Base-by-base conservation (phyloP, 2,888 invertebrate species). In the Meiosimyza platycephala region DNA sequence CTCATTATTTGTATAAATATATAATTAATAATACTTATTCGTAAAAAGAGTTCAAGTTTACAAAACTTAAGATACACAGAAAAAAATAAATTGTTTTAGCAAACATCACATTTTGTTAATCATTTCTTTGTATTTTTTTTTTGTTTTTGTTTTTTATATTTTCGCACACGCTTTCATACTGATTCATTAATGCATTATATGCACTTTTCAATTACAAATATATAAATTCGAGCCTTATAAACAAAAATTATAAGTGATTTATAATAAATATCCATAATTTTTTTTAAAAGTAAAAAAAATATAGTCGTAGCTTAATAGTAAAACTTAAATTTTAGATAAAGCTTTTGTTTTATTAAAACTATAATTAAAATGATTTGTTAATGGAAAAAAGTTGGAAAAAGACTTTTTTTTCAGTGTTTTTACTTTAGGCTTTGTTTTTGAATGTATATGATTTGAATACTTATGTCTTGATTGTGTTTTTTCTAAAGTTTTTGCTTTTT, bases 61-160 rank as follows among this genome's bases (percentile, higher is more conserved):
- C 40, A 40, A 40, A 40, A 40, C 40, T 40, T 40, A 40, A 40
- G 63, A 40, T 13, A 70, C 48, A 70, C 16, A 54, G 62, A 66
- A 40, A 33, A 40, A 47, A 18, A 54, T 57, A 22, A 57, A 18
- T 64, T 64, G 64, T 64, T 64, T 64, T 51, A 18, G 40, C 64
- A 67, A n/a, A n/a, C 52, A 70, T 70, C 70, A 70, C 70, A 70
- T 63, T 70, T 63, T 54, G 54, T 62, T 70, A 47, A 70, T 63
- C 52, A 47, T 70, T 70, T 48, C 60, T 69, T 69, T n/a, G 60
- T 70, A 52, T 70, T 47, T 16, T 59, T 50, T 48, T 33, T 59
- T n/a, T n/a, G n/a, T n/a, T n/a, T n/a, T n/a, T n/a, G n/a, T n/a
- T n/a, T 16, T n/a, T 18, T 9, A 22, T 28, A 28, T 55, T 47